phyloP scores from a whole-genome alignment of 2,113 vertebrate genomes.

The Micromys minutus region DNA sequence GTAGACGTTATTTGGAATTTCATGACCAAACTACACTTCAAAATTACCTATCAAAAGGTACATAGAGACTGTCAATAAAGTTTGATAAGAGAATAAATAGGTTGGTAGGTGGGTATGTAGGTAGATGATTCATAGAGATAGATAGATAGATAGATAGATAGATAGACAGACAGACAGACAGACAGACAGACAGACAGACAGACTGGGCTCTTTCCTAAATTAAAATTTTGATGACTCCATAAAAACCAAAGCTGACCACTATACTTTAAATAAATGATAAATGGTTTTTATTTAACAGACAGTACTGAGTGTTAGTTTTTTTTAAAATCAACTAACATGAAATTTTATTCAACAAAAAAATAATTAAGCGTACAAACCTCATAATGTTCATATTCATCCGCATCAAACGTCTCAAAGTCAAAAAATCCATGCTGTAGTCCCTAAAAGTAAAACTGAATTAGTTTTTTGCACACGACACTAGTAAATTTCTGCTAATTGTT shows the following conservation, averaged over 20 bases:
- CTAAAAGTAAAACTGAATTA: conserved; percentile 86
- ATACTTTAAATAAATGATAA: not conserved
- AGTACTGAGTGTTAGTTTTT: not conserved
- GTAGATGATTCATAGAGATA: not conserved
- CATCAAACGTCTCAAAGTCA: conserved; percentile 96
- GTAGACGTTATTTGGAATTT: not conserved
- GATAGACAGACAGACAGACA: not conserved
- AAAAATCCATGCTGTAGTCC: conserved; percentile 97
- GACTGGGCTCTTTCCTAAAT: not conserved
- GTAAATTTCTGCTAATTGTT: not conserved
- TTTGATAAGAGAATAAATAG: not conserved
- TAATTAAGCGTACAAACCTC: conserved; percentile 90
- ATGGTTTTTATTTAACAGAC: not conserved
- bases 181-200: not conserved
- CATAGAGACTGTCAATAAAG: not conserved
- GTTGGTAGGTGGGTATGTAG: not conserved
- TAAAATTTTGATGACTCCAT: not conserved
- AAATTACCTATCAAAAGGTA: not conserved
- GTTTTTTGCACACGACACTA: conserved; percentile 46
- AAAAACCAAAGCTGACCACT: conserved; percentile 30
- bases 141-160: not conserved
- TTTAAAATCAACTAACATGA: not conserved
- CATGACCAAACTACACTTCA: conserved; percentile 3
- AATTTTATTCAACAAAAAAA: conserved; percentile 27
- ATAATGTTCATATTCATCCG: conserved; percentile 98